A percentile compares a stretch with the other conserved stretches of the same genome.
Evolutionary conservation across 2,797 vertebrate genomes (phyloP).

Genomic region (Gallinago nigripennis): DNA sequence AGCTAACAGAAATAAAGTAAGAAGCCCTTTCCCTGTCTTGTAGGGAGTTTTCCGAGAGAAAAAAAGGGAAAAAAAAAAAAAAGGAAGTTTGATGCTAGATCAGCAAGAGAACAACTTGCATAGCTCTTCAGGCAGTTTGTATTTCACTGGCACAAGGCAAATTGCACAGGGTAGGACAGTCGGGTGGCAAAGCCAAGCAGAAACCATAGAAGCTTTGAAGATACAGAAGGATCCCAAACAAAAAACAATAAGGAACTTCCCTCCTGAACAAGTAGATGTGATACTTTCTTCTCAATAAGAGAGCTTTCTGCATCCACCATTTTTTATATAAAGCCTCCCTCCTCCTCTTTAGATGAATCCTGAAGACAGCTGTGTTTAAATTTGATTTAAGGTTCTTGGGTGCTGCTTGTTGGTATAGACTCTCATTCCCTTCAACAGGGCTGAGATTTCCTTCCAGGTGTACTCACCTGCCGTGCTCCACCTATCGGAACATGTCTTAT

Average conservation of each 20-base stretch:
- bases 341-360: neutral
- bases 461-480: neutral
- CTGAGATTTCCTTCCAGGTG: neutral
- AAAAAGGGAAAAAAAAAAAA: accelerated
- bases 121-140: neutral
- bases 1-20: neutral
- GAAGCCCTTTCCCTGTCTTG: neutral
- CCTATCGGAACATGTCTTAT: neutral
- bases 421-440: neutral
- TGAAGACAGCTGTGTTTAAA: neutral
- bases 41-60: neutral
- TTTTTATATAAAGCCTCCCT: neutral
- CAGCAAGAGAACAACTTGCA: neutral
- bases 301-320: neutral
- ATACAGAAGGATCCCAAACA: neutral
- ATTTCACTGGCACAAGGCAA: neutral
- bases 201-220: neutral
- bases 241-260: neutral
- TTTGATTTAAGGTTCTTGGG: neutral
- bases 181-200: neutral
- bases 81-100: neutral
- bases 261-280: neutral
- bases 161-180: neutral
- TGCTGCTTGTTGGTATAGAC: neutral
- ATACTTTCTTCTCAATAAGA: neutral